A percentile compares a stretch with the other conserved stretches of the same genome.
phyloP scores from a whole-genome alignment of 2,797 vertebrate genomes.

The Poeciliopsis paucimaculata region DNA sequence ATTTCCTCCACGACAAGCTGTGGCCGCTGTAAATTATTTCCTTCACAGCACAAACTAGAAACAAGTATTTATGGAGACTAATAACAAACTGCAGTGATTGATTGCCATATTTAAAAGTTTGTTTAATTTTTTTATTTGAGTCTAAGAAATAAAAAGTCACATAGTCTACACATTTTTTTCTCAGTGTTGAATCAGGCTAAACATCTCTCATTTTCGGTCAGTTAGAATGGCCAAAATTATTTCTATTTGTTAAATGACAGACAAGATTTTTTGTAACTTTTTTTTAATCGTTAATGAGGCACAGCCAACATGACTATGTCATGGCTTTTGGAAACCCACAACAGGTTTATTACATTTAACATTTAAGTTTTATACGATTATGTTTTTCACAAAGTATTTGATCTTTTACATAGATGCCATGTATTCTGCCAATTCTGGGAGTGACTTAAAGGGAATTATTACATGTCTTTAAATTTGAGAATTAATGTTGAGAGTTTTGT shows the following conservation, averaged over 20 bases:
- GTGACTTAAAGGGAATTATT: not conserved
- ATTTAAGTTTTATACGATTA: slow-evolving; percentile 18
- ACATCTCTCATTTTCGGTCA: too few relatives aligned
- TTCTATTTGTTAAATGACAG: too few relatives aligned
- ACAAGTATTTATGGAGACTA: not conserved
- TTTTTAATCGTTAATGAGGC: too few relatives aligned
- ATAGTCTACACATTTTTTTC: too few relatives aligned
- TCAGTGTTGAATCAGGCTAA: too few relatives aligned
- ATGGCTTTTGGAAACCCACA: too few relatives aligned
- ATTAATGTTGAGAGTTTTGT: slow-evolving; percentile 10
- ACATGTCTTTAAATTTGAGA: not conserved
- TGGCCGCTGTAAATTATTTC: not conserved
- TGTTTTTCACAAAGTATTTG: not conserved
- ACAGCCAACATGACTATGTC: too few relatives aligned
- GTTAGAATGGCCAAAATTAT: too few relatives aligned
- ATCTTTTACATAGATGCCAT: not conserved
- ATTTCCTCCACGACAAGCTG: not conserved
- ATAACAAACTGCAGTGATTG: not conserved
- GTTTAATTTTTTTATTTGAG: not conserved
- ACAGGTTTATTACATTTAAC: not conserved
- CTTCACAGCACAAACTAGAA: not conserved
- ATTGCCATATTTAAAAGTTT: not conserved
- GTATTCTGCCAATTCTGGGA: not conserved
- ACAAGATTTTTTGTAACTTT: too few relatives aligned
- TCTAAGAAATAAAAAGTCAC: not conserved